phyloP scores from a whole-genome alignment of 30 jellyfish, hydroid and myxozoan species.

The Turritopsis dohrnii region DNA sequence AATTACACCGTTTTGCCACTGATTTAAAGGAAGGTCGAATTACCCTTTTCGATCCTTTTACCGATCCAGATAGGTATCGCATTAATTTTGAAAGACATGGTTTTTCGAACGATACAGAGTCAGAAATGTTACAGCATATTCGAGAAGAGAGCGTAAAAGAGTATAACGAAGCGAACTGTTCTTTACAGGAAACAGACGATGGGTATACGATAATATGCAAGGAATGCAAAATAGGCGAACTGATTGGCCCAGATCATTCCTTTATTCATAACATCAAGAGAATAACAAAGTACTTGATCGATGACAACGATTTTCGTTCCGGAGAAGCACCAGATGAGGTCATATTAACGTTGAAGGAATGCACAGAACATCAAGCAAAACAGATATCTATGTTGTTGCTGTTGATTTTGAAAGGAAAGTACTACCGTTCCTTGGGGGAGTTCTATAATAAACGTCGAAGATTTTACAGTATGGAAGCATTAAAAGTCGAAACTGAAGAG shows the following conservation, averaged over 20 bases:
- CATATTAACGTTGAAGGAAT: not conserved
- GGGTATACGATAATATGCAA: not conserved
- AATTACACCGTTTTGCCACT: not conserved
- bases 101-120: not conserved
- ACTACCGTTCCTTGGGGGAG: not conserved
- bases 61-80: not conserved
- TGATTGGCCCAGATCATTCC: slow-evolving; percentile 3
- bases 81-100: not conserved
- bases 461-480: not conserved
- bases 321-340: not conserved
- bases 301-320: not conserved
- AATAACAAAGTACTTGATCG: not conserved
- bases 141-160: not conserved
- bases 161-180: not conserved
- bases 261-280: not conserved
- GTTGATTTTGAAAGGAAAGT: not conserved
- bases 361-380: not conserved
- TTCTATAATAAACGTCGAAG: not conserved
- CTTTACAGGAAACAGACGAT: not conserved
- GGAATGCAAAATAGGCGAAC: not conserved
- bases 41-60: too few relatives aligned
- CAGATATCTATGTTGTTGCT: not conserved
- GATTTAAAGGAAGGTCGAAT: not conserved
- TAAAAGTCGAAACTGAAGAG: not conserved
- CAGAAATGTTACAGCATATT: not conserved